Evolutionary conservation across 2,113 vertebrate genomes (phyloP), one percentile per base, ranked within the genome.

Genomic region (Erinaceus europaeus): DNA sequence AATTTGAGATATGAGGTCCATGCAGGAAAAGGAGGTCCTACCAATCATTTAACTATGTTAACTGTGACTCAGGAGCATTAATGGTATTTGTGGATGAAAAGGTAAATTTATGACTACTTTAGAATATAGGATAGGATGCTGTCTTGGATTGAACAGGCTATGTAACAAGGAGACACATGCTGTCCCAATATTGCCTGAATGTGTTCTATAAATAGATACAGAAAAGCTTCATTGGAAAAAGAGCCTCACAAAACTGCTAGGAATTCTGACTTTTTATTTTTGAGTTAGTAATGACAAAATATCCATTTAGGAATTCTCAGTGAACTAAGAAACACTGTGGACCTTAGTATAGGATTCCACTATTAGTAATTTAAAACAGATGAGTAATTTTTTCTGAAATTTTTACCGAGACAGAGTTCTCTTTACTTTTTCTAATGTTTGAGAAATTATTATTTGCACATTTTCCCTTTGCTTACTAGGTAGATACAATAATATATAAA

Each of bases 291-390:
- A 78, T 90, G 48, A n/a, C 40, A 88, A 93, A 80, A 61, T 34
- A 85, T 86, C 87, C 84, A 72, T 90, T 94, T 92, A 90, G 87
- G 94, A 93, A 84, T 89, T 86, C 48, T 14, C 34, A 72, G 65
- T 80, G 59, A 89, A 84, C 64, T 44, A 61, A 36, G 81, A 91
- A 86, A 91, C 53, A 90, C 84, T 84, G 55, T 76, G 42, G 89
- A 82, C 74, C 69, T 92, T 59, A 55, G 52, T 53, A 9, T 17
- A 93, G 87, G 81, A 81, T 87, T 90, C 94, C 84, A 91, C 53
- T 82, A 87, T 86, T 81, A 84, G 64, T 90, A 90, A 89, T 91
- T 93, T 81, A 90, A 69, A 90, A 89, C 81, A 93, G 81, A 87
- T 87, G 91, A 84, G 53, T 84, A 87, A 74, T 53, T 89, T 53